Percentiles rank a stretch among this genome's conserved stretches.
phyloP scores from a whole-genome alignment of 92 coral and sea anemone genomes.

The Palythoa grandiflora region DNA sequence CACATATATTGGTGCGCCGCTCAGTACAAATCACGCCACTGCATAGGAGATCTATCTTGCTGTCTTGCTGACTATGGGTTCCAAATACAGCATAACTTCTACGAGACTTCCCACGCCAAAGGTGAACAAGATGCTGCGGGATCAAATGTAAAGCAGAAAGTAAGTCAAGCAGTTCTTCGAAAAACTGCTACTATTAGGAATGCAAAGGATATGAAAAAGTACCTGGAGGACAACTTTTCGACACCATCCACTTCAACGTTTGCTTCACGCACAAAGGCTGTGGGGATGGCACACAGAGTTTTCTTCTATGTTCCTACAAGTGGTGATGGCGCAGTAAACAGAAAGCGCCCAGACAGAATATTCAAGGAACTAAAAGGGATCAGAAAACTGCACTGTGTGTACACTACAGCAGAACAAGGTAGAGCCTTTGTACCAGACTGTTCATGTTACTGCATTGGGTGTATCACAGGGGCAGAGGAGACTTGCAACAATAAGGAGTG shows the following conservation, averaged over 20 bases:
- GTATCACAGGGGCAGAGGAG: neutral
- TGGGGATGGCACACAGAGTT: neutral
- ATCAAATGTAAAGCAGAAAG: neutral
- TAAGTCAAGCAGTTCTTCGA: neutral
- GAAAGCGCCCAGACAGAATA: conserved; percentile 16
- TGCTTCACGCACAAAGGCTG: neutral
- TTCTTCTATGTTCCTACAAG: conserved; percentile 16
- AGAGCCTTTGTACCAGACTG: too few relatives aligned
- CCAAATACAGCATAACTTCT: too few relatives aligned
- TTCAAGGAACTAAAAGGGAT: conserved; percentile 3
- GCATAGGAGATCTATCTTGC: too few relatives aligned
- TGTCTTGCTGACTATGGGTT: too few relatives aligned
- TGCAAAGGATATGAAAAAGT: conserved; percentile 13
- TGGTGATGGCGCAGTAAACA: conserved; percentile 8
- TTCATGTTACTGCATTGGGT: too few relatives aligned
- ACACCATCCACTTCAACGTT: conserved; percentile 3
- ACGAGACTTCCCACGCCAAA: too few relatives aligned
- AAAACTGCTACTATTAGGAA: neutral
- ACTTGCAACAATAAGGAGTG: too few relatives aligned
- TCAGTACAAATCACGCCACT: conserved; percentile 21
- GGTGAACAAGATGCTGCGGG: too few relatives aligned
- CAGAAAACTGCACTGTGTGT: conserved; percentile 7
- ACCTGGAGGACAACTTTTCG: neutral
- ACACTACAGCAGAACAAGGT: neutral
- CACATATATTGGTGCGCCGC: conserved; percentile 42